These are phyloP conservation scores for Exephanes ischioxanthus DNA, from an alignment of 2,888 invertebrate genomes.

Conservation along the genomic window DNA sequence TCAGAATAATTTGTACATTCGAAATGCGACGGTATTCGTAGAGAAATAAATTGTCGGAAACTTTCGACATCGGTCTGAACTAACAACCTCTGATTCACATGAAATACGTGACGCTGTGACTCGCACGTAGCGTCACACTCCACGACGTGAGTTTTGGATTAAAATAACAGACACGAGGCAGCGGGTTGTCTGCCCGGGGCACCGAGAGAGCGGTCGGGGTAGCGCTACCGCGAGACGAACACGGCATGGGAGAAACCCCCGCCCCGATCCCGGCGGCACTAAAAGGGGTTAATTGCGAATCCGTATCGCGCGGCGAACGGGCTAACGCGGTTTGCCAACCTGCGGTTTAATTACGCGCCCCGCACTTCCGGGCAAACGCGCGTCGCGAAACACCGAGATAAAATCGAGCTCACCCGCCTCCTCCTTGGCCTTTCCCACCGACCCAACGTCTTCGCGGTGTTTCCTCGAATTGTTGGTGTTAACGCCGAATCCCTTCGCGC, in stretches of 20 bases:
- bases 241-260: constrained; percentile 57
- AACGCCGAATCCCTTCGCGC: background rate
- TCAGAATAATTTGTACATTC: background rate
- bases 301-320: constrained; percentile 70
- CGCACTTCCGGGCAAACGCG: constrained; percentile 60
- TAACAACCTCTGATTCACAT: constrained; percentile 29
- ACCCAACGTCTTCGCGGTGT: background rate
- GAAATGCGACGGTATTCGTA: background rate
- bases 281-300: constrained; percentile 73
- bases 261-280: constrained; percentile 50
- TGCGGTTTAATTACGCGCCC: constrained; percentile 72
- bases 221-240: constrained; percentile 51
- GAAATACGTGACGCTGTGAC: constrained; percentile 33
- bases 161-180: constrained; percentile 46
- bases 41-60: constrained; percentile 17
- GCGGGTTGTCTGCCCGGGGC: constrained; percentile 32
- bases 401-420: constrained; percentile 33
- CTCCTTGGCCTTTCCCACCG: background rate
- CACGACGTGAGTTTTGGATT: constrained; percentile 40
- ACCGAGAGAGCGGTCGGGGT: constrained; percentile 25
- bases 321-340: constrained; percentile 71
- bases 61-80: background rate
- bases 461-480: constrained; percentile 36
- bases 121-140: constrained; percentile 44
- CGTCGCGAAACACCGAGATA: constrained; percentile 55